phyloP scores from a whole-genome alignment of 2,797 vertebrate species.

The Aldrovandia affinis region DNA sequence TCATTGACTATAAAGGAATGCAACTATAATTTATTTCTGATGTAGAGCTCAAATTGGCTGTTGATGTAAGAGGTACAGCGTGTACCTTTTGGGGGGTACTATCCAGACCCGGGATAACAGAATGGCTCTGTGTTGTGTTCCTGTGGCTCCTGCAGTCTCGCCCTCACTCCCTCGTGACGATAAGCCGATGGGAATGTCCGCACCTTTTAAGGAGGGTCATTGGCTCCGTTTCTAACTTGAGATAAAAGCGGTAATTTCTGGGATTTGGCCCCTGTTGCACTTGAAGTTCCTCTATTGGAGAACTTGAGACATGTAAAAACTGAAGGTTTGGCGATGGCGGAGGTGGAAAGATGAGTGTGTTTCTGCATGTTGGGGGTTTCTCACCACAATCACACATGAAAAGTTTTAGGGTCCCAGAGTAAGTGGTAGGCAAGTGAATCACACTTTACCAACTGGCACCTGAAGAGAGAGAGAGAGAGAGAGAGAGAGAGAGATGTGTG shows the following conservation, averaged over 20 bases:
- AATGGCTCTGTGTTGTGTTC: no score
- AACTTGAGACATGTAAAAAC: constrained; percentile 68
- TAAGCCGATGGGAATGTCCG: constrained; percentile 71
- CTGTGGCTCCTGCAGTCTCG: no score
- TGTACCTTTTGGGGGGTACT: no score
- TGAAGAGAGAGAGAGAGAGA: constrained; percentile 73
- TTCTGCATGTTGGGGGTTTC: constrained; percentile 70
- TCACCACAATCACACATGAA: constrained; percentile 78
- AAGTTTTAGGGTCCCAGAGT: constrained; percentile 72
- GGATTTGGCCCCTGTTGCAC: not conserved
- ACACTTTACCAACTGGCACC: constrained; percentile 84
- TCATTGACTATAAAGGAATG: not conserved
- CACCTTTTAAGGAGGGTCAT: constrained; percentile 58
- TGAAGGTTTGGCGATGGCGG: constrained; percentile 42
- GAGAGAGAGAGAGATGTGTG: constrained; percentile 50
- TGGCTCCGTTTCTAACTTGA: constrained; percentile 77
- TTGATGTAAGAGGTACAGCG: not conserved
- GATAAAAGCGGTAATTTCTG: constrained; percentile 79
- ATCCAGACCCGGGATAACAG: no score
- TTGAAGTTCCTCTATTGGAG: not conserved
- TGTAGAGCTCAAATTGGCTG: not conserved
- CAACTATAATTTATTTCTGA: not conserved
- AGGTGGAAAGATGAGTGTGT: constrained; percentile 70
- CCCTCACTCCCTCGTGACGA: constrained; percentile 54
- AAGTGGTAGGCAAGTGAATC: constrained; percentile 84